These are phyloP conservation scores for Pangasius macronema DNA, from an alignment of 2,797 vertebrate genomes.

Conservation along the genomic window DNA sequence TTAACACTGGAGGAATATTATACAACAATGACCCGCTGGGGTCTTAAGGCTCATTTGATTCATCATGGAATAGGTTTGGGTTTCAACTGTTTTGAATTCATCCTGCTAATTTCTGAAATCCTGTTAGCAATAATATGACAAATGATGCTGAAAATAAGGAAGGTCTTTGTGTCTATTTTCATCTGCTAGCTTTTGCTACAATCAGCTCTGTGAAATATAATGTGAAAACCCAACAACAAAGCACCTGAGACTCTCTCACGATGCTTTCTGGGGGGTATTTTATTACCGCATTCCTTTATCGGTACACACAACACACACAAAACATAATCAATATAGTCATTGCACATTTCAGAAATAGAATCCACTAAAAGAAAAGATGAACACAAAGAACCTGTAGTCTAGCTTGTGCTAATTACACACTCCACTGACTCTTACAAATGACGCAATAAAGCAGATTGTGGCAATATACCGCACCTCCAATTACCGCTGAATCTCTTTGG, in stretches of 20 bases:
- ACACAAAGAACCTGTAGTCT: constrained; percentile 43
- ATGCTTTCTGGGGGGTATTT: constrained; percentile 37
- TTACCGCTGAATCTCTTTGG: constrained; percentile 82
- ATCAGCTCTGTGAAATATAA: neutral
- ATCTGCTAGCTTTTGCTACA: neutral
- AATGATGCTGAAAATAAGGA: neutral
- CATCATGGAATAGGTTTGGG: neutral
- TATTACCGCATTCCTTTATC: constrained; percentile 34
- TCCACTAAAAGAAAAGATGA: constrained; percentile 33
- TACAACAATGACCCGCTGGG: neutral
- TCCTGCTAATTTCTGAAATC: neutral
- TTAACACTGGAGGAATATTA: neutral
- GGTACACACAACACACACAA: constrained; percentile 24
- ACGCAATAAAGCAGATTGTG: constrained; percentile 50
- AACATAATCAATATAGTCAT: constrained; percentile 45
- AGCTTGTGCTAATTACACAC: constrained; percentile 59
- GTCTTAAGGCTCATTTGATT: neutral
- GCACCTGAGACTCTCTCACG: constrained; percentile 22
- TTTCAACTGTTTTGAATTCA: neutral
- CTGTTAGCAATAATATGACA: neutral
- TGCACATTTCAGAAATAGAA: constrained; percentile 40
- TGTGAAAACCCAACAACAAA: constrained; percentile 18
- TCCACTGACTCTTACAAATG: constrained; percentile 55
- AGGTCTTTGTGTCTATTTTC: neutral
- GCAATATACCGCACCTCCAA: constrained; percentile 80